Base-by-base conservation (phyloP, 1,140 invertebrate genomes). In the Heliconius melpomene region DNA sequence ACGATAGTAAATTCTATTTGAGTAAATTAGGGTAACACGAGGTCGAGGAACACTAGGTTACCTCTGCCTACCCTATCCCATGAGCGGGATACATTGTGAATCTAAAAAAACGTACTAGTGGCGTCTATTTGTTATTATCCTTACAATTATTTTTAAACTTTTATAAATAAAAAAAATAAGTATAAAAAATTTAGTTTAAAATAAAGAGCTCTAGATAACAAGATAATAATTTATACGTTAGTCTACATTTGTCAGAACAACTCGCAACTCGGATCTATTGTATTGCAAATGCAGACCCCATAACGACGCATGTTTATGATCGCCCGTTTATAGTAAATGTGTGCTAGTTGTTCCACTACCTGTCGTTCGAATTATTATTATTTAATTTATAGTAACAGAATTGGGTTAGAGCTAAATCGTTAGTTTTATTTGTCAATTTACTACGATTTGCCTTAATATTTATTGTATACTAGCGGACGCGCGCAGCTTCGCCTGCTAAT, bases 141-240 rank as follows among this genome's bases (percentile, higher is more conserved):
- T 46, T 46, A 46, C 11, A 46, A 5, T 46, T 46, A 46, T 46
- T 16, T 46, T 46, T 16, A 46, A 20, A 20, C 50, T 20, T 20
- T 20, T 20, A 52, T 20, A 52, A 52, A 52, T 18, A 2, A 52
- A 52, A 20, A 52, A 20, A 20, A 57, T 57, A n/a, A n/a, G 20
- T 54, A 3, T n/a, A 20, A 11, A 40, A 40, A 1, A 40, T 11
- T n/a, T 7, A 8, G 2, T 2, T 57, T 26, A 26, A 26, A 26
- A 16, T 26, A 66, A 52, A 29, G 23, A 46, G 38, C 57, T 76
- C 46, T 70, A 76, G 29, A 50, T 71, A 70, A 76, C 57, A n/a
- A 76, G 60, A 70, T 32, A 32, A 40, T 71, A 76, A 76, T 50
- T 71, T 76, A 76, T 70, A 66, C n/a, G n/a, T 70, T 70, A 66